Conservation (phyloP, 2,113 vertebrate species). For the Paracanthobrama guichenoti region DNA sequence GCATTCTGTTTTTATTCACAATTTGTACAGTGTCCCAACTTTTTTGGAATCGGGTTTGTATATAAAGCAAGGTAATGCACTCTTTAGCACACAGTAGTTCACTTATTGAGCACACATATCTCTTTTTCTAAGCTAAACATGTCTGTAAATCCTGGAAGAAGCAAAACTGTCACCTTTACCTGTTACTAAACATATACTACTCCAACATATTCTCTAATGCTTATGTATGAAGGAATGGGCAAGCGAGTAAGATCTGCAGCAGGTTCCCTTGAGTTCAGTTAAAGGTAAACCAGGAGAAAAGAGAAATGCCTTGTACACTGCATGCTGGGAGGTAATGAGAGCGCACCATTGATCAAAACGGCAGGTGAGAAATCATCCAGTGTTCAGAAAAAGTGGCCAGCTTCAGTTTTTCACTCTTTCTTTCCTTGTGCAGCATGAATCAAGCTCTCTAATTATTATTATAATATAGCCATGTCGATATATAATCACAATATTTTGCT, state of each 20-base stretch:
- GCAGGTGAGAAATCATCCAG: conserved; percentile 20
- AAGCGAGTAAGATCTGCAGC: conserved; percentile 46
- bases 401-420: neutral
- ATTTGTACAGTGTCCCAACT: no score
- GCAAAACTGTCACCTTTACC: neutral
- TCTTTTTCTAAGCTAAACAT: neutral
- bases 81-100: neutral
- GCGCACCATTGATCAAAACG: neutral
- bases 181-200: neutral
- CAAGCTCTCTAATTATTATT: neutral
- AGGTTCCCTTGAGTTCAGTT: conserved; percentile 65
- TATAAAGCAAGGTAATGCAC: neutral
- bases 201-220: neutral
- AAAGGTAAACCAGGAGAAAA: conserved; percentile 45
- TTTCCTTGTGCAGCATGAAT: neutral
- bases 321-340: conserved; percentile 41
- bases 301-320: conserved; percentile 3
- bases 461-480: neutral
- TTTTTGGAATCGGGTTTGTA: no score
- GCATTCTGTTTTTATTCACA: no score
- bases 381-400: neutral
- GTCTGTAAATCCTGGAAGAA: neutral
- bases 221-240: conserved; percentile 9
- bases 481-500: neutral
- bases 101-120: neutral